Percentiles rank a stretch among this genome's conserved stretches.
Conservation (phyloP, 2,797 vertebrate species). For the Hemitrygon akajei region DNA sequence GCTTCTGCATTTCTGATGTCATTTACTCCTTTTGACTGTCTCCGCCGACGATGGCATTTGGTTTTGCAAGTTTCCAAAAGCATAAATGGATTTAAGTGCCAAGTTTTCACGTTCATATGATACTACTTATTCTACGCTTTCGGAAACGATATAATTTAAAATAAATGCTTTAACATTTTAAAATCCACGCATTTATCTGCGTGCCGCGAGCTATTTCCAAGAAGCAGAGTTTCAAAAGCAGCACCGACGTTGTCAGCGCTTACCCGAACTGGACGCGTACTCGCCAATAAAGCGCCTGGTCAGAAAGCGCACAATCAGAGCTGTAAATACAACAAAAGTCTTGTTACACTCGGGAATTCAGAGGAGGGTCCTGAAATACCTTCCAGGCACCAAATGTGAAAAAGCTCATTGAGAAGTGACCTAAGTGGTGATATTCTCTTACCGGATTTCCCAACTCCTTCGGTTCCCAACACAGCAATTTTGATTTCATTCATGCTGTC, state of each 20-base stretch:
- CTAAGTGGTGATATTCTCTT: conserved; percentile 22
- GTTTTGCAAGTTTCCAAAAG: not conserved
- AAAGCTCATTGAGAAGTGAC: not conserved
- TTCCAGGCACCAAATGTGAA: not conserved
- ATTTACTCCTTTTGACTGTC: no score
- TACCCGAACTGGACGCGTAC: conserved; percentile 74
- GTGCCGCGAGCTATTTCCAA: not conserved
- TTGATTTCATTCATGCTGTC: conserved; percentile 66
- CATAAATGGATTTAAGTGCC: not conserved
- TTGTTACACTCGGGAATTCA: not conserved
- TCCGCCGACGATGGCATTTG: not conserved
- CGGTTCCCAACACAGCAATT: conserved; percentile 66
- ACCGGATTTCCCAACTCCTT: conserved; percentile 76
- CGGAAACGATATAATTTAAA: not conserved
- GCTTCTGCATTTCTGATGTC: no score
- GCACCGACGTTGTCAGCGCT: conserved; percentile 37
- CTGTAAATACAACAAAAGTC: conserved; percentile 49
- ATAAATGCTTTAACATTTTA: not conserved
- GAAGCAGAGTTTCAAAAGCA: no score
- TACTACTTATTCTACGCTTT: not conserved
- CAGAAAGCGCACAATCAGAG: conserved; percentile 73
- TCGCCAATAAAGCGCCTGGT: conserved; percentile 78
- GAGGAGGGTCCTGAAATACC: not conserved
- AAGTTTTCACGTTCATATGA: not conserved
- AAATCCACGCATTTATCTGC: not conserved